Base-by-base conservation (phyloP, 2,797 vertebrate species). In the Nannoperca australis region DNA sequence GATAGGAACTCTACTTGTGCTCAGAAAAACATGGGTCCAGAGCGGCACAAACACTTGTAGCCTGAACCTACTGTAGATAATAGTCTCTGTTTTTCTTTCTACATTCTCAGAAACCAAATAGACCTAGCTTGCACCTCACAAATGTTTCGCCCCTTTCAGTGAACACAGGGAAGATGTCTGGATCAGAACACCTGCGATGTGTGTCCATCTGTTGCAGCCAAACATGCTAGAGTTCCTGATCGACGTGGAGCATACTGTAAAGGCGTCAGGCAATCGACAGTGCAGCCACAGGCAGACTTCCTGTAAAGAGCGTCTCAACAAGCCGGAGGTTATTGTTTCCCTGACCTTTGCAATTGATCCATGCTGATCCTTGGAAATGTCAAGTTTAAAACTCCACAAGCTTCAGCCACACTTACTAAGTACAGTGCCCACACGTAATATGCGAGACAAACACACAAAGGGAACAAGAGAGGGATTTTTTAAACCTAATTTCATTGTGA, bases 301-400 rank as follows among this genome's bases (percentile, higher is more conserved):
- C 83, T 86, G 79, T 77, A 49, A 47, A 53, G 10, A 61, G 74
- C 73, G 27, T 66, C 73, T 55, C 81, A 76, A 86, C 79, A 85
- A 76, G 74, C 86, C 13, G 8, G 79, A 80, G 90, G 85, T 87
- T 86, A 85, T 79, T 87, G 88, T 87, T 86, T 88, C 54, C 12
- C 73, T 83, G 88, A 92, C 90, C 91, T 93, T 92, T 92, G 66
- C 56, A 87, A 93, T 92, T 87, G 90, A 94, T 93, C 86, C 64
- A 64, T 1, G 4, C 84, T 83, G 88, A 91, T 93, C 89, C 87
- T 60, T 32, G 51, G 71, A 93, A 93, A 93, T 92, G 90, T 87
- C 89, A 88, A 83, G 83, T 81, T 79, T 84, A 86, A 90, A 91
- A 80, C 84, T 60, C 53, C 22, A 42, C 66, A 47, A 73, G 58